A percentile compares a stretch with the other conserved stretches of the same genome.
Evolutionary conservation across 2,113 vertebrate species (phyloP).

Genomic region (Onychostruthus taczanowskii): DNA sequence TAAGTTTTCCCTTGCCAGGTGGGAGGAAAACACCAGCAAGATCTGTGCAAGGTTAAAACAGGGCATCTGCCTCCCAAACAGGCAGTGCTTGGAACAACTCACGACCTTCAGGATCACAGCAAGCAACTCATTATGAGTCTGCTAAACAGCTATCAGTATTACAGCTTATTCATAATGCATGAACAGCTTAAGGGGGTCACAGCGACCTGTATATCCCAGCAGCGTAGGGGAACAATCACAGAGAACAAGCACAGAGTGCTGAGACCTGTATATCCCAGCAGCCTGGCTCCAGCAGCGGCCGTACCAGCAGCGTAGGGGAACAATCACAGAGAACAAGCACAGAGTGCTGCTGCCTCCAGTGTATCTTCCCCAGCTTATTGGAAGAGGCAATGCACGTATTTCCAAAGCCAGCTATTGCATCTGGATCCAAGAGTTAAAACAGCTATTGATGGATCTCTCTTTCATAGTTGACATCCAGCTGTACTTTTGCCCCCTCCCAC

Average conservation of each 20-base stretch:
- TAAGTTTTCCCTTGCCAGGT: background rate
- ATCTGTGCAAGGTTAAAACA: background rate
- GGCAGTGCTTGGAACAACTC: background rate
- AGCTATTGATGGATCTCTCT: background rate
- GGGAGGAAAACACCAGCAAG: background rate
- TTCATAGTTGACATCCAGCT: background rate
- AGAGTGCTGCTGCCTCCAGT: background rate
- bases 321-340: background rate
- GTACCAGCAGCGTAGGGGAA: background rate
- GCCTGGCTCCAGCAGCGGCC: background rate
- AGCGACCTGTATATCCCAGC: background rate
- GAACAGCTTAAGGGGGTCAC: constrained; percentile 8
- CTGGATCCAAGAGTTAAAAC: constrained; percentile 33
- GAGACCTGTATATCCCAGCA: background rate
- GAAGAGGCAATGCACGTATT: background rate
- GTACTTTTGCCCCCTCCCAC: background rate
- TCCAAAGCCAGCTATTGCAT: background rate
- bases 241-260: background rate
- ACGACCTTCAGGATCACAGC: background rate
- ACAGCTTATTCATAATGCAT: constrained; percentile 54
- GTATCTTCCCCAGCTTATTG: background rate
- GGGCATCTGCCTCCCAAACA: background rate
- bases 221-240: background rate
- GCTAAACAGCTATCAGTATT: constrained; percentile 41
- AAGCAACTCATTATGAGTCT: background rate